Percentiles rank a stretch among this genome's conserved stretches.
Conservation (phyloP, 1,140 invertebrate genomes). For the Triops longicaudatus region DNA sequence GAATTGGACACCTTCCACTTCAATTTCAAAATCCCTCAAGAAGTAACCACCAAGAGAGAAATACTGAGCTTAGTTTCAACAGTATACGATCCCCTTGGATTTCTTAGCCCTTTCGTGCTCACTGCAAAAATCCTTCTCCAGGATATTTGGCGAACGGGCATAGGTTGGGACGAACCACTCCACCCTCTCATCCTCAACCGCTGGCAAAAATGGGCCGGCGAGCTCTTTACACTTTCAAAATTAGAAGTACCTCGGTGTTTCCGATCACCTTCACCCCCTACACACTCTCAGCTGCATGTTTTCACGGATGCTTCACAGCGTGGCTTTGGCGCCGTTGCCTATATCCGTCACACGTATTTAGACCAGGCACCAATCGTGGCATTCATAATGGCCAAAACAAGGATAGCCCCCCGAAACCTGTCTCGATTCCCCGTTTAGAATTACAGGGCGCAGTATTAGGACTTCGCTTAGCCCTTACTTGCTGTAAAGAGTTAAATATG, state of each 20-base stretch:
- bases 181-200: background rate
- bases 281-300: background rate
- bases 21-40: background rate
- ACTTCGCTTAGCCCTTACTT: conserved; percentile 31
- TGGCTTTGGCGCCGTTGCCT: conserved; percentile 1
- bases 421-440: conserved; percentile 40
- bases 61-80: background rate
- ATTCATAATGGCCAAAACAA: conserved; percentile 33
- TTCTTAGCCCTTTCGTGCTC: conserved; percentile 26
- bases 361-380: background rate
- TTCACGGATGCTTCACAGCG: background rate
- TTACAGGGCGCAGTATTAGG: conserved; percentile 40
- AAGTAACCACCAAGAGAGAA: background rate
- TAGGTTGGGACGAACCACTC: conserved; percentile 29
- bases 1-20: background rate
- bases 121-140: conserved; percentile 30
- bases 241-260: background rate
- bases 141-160: conserved; percentile 26
- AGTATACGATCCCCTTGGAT: conserved; percentile 30
- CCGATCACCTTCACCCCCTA: background rate
- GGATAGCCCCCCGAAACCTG: conserved; percentile 35
- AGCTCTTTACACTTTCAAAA: background rate
- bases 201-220: conserved; percentile 18
- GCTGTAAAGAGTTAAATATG: background rate
- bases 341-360: background rate